Evolutionary conservation across 2,113 vertebrate species (phyloP).

Genomic region (Accipiter virgatus): DNA sequence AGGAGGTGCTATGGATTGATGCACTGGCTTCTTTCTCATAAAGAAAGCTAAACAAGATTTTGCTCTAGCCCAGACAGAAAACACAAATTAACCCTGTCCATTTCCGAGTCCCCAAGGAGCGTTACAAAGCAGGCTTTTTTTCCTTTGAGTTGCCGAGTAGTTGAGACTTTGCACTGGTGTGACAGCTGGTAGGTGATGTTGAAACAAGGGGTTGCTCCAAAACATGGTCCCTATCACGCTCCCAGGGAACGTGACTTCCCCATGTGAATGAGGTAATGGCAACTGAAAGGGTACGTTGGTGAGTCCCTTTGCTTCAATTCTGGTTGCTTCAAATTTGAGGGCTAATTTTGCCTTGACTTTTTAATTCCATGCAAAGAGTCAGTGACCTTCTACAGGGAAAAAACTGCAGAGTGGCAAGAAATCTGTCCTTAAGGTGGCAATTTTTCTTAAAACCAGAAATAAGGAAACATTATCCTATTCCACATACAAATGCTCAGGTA

Average conservation of each 20-base stretch:
- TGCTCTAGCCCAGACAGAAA: not conserved
- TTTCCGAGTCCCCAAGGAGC: not conserved
- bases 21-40: not conserved
- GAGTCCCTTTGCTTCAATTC: not conserved
- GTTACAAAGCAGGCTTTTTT: not conserved
- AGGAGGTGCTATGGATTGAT: constrained; percentile 57
- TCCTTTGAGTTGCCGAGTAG: not conserved
- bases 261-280: rapidly evolving
- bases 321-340: not conserved
- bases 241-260: not conserved
- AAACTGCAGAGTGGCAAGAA: not conserved
- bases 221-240: not conserved
- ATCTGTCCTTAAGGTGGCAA: not conserved
- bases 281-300: not conserved
- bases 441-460: not conserved
- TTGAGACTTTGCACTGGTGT: not conserved
- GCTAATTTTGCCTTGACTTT: not conserved
- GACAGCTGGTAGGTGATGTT: not conserved
- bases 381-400: not conserved
- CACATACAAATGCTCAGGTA: not conserved
- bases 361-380: not conserved
- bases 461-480: not conserved
- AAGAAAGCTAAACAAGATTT: constrained; percentile 20
- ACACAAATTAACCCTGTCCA: not conserved
- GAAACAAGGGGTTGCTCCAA: not conserved